A percentile compares a stretch with the other conserved stretches of the same genome.
phyloP scores from a whole-genome alignment of 92 coral and sea anemone species.

The Anthopleura xanthogrammica region DNA sequence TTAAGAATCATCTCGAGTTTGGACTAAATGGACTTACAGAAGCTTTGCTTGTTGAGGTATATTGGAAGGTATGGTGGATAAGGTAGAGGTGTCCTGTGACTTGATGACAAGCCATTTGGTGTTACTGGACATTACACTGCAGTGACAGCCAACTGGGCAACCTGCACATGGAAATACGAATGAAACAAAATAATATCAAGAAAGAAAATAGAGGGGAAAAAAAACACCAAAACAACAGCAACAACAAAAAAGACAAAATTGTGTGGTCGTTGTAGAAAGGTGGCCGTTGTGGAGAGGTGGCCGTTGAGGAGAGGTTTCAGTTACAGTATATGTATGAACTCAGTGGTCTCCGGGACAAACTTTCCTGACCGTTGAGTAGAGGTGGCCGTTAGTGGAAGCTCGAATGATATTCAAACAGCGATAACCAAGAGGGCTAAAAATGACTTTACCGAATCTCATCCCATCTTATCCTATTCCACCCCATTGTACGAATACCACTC shows the following conservation, averaged over 20 bases:
- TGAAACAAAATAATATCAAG: neutral
- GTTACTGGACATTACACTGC: slow-evolving; percentile 38
- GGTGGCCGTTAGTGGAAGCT: too few relatives aligned
- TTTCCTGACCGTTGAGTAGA: too few relatives aligned
- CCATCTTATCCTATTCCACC: too few relatives aligned
- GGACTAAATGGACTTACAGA: slow-evolving; percentile 44
- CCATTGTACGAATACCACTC: neutral
- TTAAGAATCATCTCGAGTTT: too few relatives aligned
- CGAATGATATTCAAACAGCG: too few relatives aligned
- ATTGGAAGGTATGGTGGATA: slow-evolving; percentile 50
- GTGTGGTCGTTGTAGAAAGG: too few relatives aligned
- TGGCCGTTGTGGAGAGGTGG: too few relatives aligned
- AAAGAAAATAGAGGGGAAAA: too few relatives aligned
- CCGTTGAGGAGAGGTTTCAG: too few relatives aligned
- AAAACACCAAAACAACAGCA: too few relatives aligned
- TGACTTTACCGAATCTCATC: neutral
- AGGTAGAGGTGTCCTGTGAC: slow-evolving; percentile 28
- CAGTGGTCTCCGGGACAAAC: too few relatives aligned
- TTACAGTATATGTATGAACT: too few relatives aligned
- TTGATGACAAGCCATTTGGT: slow-evolving; percentile 35
- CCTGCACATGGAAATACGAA: slow-evolving; percentile 23
- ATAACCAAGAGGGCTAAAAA: neutral
- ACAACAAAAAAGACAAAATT: neutral
- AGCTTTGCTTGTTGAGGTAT: slow-evolving; percentile 48
- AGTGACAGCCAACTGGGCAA: slow-evolving; percentile 70